Percentiles rank a stretch among this genome's conserved stretches.
phyloP scores from a whole-genome alignment of 1,140 invertebrate species.

The Drosophila littoralis region DNA sequence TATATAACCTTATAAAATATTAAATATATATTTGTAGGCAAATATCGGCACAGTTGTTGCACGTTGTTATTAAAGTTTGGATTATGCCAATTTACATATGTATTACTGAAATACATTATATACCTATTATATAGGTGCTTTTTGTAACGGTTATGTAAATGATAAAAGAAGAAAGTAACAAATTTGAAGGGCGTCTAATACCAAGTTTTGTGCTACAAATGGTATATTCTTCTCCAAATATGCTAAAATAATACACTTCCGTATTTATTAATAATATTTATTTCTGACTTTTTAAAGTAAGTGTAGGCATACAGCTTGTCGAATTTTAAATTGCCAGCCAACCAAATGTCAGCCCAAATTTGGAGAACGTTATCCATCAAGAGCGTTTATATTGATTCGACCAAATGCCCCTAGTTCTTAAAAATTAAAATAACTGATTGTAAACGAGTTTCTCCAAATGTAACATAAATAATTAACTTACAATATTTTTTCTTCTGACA shows the following conservation, averaged over 20 bases:
- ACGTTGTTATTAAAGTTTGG: conserved; percentile 6
- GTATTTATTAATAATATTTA: background rate
- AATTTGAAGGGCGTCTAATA: background rate
- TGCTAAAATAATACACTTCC: background rate
- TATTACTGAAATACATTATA: conserved; percentile 12
- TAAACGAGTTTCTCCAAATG: background rate
- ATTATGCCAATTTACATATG: conserved; percentile 9
- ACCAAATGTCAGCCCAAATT: background rate
- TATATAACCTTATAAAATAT: background rate
- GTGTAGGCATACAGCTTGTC: background rate
- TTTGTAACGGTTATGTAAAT: background rate
- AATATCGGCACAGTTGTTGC: conserved; percentile 17
- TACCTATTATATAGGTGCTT: conserved; percentile 35
- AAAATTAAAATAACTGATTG: background rate
- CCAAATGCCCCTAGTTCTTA: background rate
- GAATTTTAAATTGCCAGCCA: background rate
- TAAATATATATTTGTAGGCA: conserved; percentile 3
- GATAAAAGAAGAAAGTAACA: background rate
- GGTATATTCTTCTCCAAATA: background rate
- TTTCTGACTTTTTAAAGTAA: background rate
- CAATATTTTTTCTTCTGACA: background rate
- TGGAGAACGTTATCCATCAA: too few relatives aligned
- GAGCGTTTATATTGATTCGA: too few relatives aligned
- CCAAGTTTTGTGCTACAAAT: background rate
- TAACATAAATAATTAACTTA: background rate